Base-by-base conservation (phyloP, 2,797 vertebrate species). In the Fundulus diaphanus region DNA sequence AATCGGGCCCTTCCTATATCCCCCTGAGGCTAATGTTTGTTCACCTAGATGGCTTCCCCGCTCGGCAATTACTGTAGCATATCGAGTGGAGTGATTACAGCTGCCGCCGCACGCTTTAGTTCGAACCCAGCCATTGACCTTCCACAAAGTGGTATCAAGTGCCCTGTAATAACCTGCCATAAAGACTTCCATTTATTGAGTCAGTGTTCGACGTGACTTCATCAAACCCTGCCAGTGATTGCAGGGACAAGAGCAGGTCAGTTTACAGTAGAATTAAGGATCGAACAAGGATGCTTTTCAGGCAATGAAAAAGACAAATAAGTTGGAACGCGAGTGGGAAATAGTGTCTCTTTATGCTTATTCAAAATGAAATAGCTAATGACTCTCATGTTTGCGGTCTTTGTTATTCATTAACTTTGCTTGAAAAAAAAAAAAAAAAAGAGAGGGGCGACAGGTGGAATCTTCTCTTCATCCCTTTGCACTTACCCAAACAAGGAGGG, bases 101-200 rank as follows among this genome's bases (percentile, higher is more conserved):
- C 84, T 77, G 85, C 79, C 79, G 70, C 77, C 27, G 57, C 80
- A 79, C 87, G 85, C 89, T 90, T 80, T 74, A 82, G 81, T 78
- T 82, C 74, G 86, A 91, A 89, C 82, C 87, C 70, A 71, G 80
- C 80, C 85, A 87, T 90, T 92, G 88, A 92, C 93, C 88, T 92
- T 92, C 86, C 77, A 76, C 78, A 81, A 88, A 91, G 92, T 90
- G 89, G 82, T 90, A 91, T 91, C 89, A 89, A 88, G 89, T 63
- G 83, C 77, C 86, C 82, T 77, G 73, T 91, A 89, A 92, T 87
- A 91, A 91, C 87, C 86, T 74, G 76, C 87, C 78, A 87, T 91
- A 92, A 89, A 92, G 84, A 84, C 81, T 81, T 89, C 69, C 82
- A 85, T 89, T 90, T 88, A 90, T 90, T 82, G 80, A 88, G 85